phyloP scores from a whole-genome alignment of 2,888 invertebrate genomes.

The Seira ritae region DNA sequence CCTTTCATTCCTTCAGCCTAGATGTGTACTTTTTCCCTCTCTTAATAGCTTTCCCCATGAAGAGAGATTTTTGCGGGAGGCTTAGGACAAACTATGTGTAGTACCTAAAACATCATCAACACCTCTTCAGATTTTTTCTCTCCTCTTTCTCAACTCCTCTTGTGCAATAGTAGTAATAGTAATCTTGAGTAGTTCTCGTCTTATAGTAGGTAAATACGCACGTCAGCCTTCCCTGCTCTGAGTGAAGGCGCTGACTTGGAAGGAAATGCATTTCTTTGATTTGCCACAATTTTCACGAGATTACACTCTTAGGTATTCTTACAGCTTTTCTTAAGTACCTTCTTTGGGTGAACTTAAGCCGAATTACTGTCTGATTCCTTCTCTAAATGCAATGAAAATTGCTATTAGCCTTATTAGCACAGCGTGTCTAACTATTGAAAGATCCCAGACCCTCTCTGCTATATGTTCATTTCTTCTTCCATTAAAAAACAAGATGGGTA shows the following conservation, averaged over 20 bases:
- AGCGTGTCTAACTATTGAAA: too few species aligned
- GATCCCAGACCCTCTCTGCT: too few species aligned
- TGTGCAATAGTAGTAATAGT: too few species aligned
- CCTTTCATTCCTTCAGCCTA: too few species aligned
- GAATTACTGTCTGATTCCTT: conserved; percentile 46
- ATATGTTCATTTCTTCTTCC: too few species aligned
- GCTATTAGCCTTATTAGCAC: too few species aligned
- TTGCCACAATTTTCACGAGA: conserved; percentile 53
- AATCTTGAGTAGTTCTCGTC: conserved; percentile 39
- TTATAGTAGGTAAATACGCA: conserved; percentile 24
- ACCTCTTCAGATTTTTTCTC: conserved; percentile 49
- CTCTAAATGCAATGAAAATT: conserved; percentile 37
- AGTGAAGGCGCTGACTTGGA: too few species aligned
- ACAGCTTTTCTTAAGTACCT: conserved; percentile 50
- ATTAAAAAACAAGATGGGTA: too few species aligned
- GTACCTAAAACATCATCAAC: too few species aligned
- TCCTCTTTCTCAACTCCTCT: conserved; percentile 12
- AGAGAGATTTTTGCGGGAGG: conserved; percentile 16
- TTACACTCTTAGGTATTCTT: conserved; percentile 53
- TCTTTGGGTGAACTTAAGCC: conserved; percentile 44
- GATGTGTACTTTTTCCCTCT: conserved; percentile 25
- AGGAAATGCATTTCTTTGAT: conserved; percentile 42
- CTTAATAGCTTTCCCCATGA: conserved; percentile 41
- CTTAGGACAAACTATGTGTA: conserved; percentile 23
- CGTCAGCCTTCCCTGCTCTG: too few species aligned